phyloP scores from a whole-genome alignment of 1,140 invertebrate genomes.

The Sinonovacula constricta region DNA sequence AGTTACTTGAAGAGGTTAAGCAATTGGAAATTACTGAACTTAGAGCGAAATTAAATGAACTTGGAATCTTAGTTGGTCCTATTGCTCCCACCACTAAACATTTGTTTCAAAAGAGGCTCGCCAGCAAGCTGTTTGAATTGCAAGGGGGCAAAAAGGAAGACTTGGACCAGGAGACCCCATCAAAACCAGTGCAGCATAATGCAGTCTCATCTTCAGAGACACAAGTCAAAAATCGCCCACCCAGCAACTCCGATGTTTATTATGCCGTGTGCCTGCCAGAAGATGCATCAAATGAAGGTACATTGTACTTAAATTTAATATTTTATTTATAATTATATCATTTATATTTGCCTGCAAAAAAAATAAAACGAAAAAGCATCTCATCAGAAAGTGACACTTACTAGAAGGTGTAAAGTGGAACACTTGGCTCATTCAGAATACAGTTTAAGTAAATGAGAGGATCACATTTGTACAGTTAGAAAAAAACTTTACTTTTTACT shows the following conservation, averaged over 20 bases:
- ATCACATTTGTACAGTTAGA: no score
- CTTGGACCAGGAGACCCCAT: background rate
- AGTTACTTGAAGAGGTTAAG: constrained; percentile 62
- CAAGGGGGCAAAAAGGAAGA: constrained; percentile 31
- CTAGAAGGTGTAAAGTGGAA: no score
- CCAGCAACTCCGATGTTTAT: constrained; percentile 26
- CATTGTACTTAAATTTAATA: no score
- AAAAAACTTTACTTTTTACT: no score
- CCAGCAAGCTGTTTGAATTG: constrained; percentile 50
- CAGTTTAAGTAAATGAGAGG: no score
- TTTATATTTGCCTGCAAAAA: no score
- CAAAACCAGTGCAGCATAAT: background rate
- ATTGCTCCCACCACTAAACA: constrained; percentile 61
- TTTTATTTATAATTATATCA: no score
- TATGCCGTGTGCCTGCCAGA: constrained; percentile 46
- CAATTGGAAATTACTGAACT: constrained; percentile 58
- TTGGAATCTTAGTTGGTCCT: constrained; percentile 67
- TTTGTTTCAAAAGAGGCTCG: constrained; percentile 67
- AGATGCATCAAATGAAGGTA: constrained; percentile 1
- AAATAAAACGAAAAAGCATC: no score
- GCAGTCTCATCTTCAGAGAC: no score
- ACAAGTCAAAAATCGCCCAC: no score
- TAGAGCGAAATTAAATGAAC: constrained; percentile 56
- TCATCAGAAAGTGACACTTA: no score
- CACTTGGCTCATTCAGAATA: no score